Evolutionary conservation across 2,113 vertebrate genomes (phyloP).

Genomic region (Catharus bicknelli): DNA sequence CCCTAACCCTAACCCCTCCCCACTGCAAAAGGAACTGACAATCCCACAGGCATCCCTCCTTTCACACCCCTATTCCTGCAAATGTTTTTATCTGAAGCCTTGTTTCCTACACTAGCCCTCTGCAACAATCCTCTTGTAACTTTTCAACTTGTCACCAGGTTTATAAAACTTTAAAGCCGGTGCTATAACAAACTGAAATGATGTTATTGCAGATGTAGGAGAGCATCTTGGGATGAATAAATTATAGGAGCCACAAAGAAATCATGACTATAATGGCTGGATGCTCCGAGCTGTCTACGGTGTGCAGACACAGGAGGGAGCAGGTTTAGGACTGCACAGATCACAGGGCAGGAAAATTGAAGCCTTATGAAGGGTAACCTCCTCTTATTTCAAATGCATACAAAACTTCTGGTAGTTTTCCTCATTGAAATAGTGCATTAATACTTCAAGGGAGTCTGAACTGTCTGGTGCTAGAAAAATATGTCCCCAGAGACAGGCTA

Average conservation of each 20-base stretch:
- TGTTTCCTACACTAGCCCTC: not conserved
- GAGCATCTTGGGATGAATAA: constrained; percentile 64
- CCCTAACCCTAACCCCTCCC: not conserved
- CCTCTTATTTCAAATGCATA: constrained; percentile 13
- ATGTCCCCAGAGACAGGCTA: not conserved
- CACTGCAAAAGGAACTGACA: not conserved
- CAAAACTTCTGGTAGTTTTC: not conserved
- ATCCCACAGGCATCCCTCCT: not conserved
- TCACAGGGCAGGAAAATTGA: constrained; percentile 40
- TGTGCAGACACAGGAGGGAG: constrained; percentile 23
- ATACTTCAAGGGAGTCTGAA: not conserved
- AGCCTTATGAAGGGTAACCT: constrained; percentile 12
- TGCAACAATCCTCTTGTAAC: constrained; percentile 10
- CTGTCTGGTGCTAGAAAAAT: not conserved
- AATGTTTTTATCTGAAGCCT: not conserved
- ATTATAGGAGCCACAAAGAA: constrained; percentile 57
- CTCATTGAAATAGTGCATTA: constrained; percentile 18
- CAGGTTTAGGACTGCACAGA: constrained; percentile 35
- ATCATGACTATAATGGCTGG: constrained; percentile 18
- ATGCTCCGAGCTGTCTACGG: not conserved
- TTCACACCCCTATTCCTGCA: not conserved
- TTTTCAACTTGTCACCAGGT: constrained; percentile 57
- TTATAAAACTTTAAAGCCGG: constrained; percentile 65
- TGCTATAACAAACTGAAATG: constrained; percentile 61
- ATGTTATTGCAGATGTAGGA: constrained; percentile 61